phyloP scores from a whole-genome alignment of 2,797 vertebrate species.

The Rhinella marina region DNA sequence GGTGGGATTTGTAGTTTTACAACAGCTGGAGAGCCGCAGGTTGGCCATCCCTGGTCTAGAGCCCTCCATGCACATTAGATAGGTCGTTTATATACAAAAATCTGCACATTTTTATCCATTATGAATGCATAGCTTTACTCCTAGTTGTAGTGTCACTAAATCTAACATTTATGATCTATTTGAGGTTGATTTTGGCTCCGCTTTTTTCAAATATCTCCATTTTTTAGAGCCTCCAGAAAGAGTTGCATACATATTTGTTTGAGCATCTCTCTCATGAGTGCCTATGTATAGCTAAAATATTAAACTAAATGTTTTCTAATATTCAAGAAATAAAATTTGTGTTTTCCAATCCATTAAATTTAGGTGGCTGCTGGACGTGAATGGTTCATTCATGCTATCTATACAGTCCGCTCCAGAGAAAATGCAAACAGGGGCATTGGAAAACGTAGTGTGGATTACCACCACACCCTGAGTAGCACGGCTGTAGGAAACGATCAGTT shows the following conservation, averaged over 20 bases:
- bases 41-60: too few species aligned
- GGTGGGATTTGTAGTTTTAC: too few species aligned
- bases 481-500: slow-evolving; percentile 65
- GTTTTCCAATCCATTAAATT: slow-evolving; percentile 37
- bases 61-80: too few species aligned
- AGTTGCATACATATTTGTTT: neutral
- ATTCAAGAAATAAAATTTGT: neutral
- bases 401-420: slow-evolving; percentile 75
- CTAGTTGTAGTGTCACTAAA: too few species aligned
- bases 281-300: neutral
- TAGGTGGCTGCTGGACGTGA: slow-evolving; percentile 82
- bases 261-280: neutral
- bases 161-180: neutral
- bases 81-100: too few species aligned
- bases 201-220: neutral
- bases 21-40: too few species aligned
- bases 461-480: slow-evolving; percentile 69
- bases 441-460: slow-evolving; percentile 79
- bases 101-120: too few species aligned
- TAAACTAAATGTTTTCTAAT: neutral
- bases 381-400: slow-evolving; percentile 83
- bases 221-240: neutral
- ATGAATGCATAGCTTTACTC: too few species aligned
- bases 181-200: neutral
- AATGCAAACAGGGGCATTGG: slow-evolving; percentile 77